Evolutionary conservation across 1,140 invertebrate genomes (phyloP).

Genomic region (Atta colombica): DNA sequence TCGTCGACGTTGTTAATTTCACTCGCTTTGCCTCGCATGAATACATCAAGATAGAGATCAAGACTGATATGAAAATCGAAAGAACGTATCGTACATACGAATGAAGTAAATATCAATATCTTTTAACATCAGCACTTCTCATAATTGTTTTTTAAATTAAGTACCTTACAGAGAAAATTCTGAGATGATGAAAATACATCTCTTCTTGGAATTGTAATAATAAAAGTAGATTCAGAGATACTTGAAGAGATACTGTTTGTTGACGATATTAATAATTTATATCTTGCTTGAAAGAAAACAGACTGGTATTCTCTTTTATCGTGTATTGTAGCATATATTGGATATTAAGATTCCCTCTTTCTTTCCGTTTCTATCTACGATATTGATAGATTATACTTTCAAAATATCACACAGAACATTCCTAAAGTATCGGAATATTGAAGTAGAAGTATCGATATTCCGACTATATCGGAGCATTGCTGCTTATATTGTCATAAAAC

Average conservation of each 20-base stretch:
- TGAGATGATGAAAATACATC: background rate
- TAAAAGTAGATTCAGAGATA: background rate
- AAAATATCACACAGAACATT: conserved; percentile 32
- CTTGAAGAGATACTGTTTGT: background rate
- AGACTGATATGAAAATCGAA: conserved; percentile 5
- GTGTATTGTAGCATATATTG: background rate
- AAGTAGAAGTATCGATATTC: conserved; percentile 35
- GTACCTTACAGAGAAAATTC: background rate
- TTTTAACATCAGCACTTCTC: background rate
- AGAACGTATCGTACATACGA: background rate
- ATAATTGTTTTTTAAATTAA: background rate
- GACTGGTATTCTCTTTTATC: background rate
- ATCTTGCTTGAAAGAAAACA: background rate
- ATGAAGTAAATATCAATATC: background rate
- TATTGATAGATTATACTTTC: conserved; percentile 54
- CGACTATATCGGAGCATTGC: background rate
- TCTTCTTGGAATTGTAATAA: background rate
- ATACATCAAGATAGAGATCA: background rate
- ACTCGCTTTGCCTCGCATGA: background rate
- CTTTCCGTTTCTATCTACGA: background rate
- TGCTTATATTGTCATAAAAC: conserved; percentile 18
- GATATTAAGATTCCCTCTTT: background rate
- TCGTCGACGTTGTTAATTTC: conserved; percentile 40
- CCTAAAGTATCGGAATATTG: conserved; percentile 32
- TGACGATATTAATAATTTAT: conserved; percentile 25